A percentile compares a stretch with the other conserved stretches of the same genome.
Conservation (phyloP, 2,797 vertebrate species). For the Lepilemur ruficaudatus region DNA sequence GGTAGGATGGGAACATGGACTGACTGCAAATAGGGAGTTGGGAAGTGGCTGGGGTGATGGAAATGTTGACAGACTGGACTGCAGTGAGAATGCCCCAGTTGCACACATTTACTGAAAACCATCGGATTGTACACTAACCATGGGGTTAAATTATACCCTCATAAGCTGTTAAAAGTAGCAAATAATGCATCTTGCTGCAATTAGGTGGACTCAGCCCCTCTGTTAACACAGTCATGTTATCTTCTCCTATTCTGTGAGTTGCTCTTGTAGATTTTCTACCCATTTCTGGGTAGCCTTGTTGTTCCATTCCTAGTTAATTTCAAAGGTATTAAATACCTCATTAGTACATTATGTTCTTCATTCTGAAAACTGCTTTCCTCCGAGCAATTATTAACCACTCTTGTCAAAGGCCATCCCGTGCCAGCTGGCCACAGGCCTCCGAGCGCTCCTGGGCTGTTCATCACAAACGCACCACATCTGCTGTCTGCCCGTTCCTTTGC, state of each 20-base stretch:
- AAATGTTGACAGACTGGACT: rapidly evolving
- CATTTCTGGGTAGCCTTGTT: not conserved
- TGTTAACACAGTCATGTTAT: rapidly evolving
- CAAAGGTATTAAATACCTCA: not conserved
- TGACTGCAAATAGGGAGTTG: not conserved
- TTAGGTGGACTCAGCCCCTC: rapidly evolving
- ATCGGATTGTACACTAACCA: rapidly evolving
- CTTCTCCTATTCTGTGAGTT: rapidly evolving
- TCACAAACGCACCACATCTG: not conserved
- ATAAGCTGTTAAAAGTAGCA: not conserved
- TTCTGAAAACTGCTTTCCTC: not conserved
- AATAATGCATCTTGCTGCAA: rapidly evolving
- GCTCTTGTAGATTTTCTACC: not conserved
- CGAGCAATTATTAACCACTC: not conserved
- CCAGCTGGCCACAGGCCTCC: not conserved
- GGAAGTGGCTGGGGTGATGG: no score
- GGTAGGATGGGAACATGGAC: rapidly evolving
- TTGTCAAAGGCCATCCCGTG: not conserved
- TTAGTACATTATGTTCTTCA: not conserved
- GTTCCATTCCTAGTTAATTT: not conserved
- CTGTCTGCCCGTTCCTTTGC: not conserved
- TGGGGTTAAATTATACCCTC: rapidly evolving
- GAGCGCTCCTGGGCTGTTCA: not conserved
- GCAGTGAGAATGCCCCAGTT: not conserved
- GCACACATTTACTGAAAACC: rapidly evolving